phyloP scores from a whole-genome alignment of 2,113 vertebrate genomes.

The Fukomys damarensis region DNA sequence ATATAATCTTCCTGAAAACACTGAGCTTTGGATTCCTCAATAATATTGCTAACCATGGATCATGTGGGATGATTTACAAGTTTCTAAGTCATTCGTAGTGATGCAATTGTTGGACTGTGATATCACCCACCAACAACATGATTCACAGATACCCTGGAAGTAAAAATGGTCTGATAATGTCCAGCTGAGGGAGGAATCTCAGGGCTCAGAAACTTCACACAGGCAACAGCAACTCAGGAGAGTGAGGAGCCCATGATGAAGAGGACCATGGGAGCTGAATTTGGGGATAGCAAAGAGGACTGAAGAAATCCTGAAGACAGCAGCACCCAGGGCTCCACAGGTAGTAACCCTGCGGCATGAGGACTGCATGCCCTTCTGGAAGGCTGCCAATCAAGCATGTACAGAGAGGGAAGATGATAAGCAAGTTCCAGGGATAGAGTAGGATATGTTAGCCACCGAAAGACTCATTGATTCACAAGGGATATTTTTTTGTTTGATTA shows the following conservation, averaged over 20 bases:
- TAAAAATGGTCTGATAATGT: neutral
- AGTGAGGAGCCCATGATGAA: neutral
- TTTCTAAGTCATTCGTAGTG: neutral
- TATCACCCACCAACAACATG: neutral
- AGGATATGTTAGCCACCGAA: neutral
- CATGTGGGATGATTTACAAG: neutral
- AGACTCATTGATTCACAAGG: neutral
- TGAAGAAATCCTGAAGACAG: neutral
- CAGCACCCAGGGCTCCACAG: neutral
- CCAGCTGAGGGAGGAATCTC: neutral
- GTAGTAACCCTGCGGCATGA: rapidly evolving
- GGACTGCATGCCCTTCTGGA: neutral
- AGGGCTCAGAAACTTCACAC: neutral
- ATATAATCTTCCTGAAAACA: neutral
- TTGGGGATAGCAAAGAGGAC: neutral
- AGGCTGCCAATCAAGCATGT: neutral
- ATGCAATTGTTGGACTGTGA: neutral
- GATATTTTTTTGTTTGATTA: neutral
- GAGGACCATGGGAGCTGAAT: neutral
- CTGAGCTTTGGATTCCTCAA: neutral
- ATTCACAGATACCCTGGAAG: neutral
- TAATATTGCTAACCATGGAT: neutral
- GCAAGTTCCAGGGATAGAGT: neutral
- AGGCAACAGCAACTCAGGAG: neutral
- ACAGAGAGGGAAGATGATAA: neutral